A percentile compares a stretch with the other conserved stretches of the same genome.
phyloP scores from a whole-genome alignment of 2,113 vertebrate genomes.

The Lutjanus erythropterus region DNA sequence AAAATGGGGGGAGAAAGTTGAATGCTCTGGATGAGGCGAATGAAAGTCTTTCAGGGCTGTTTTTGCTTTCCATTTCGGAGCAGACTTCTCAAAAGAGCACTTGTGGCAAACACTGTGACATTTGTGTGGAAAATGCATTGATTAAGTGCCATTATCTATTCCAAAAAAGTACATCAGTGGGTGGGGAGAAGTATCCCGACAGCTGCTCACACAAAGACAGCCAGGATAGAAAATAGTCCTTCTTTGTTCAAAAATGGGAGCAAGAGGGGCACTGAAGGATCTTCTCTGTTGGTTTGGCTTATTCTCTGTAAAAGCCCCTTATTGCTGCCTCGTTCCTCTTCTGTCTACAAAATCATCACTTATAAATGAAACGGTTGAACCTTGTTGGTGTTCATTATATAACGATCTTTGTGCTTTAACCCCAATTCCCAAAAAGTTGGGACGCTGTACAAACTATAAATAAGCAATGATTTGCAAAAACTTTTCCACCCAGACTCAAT shows the following conservation, averaged over 20 bases:
- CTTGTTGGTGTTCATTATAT: neutral
- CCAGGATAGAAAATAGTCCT: neutral
- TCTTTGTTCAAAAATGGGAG: conserved; percentile 8
- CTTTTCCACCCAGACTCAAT: too few species aligned
- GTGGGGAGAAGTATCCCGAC: neutral
- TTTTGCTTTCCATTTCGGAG: conserved; percentile 23
- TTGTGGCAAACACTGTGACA: conserved; percentile 45
- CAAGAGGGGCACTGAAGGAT: conserved; percentile 17
- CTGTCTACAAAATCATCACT: neutral
- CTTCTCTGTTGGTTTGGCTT: neutral
- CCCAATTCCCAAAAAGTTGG: too few species aligned
- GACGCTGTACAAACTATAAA: too few species aligned
- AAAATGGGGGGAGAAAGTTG: neutral
- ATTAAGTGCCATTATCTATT: conserved; percentile 42
- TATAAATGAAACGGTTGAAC: neutral
- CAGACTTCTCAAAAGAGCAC: conserved; percentile 37
- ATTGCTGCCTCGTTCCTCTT: neutral
- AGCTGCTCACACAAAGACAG: conserved; percentile 32
- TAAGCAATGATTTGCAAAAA: too few species aligned
- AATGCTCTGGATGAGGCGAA: neutral
- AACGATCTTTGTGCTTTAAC: neutral
- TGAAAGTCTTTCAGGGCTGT: conserved; percentile 1
- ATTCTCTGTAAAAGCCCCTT: conserved; percentile 27
- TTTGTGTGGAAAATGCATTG: conserved; percentile 25
- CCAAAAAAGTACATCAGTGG: conserved; percentile 18